These are phyloP conservation scores for Loriculus beryllinus DNA, from an alignment of 2,797 vertebrate species.

Conservation along the genomic window DNA sequence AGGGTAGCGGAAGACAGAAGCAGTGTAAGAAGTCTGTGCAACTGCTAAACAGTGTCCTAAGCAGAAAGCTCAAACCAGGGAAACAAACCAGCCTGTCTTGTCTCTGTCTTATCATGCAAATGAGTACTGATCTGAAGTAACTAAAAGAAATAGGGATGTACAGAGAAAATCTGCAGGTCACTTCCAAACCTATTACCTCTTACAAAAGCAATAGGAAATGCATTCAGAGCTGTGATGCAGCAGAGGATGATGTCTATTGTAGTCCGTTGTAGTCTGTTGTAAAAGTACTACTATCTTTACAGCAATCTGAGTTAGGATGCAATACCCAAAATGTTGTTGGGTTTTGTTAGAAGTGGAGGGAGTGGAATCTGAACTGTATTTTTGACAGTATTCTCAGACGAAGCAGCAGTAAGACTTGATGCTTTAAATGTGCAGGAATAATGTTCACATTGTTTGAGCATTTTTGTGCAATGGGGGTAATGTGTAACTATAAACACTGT, in stretches of 20 bases:
- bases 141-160: not conserved
- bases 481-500: not conserved
- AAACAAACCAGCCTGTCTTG: not conserved
- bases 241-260: not conserved
- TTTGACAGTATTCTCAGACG: not conserved
- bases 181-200: not conserved
- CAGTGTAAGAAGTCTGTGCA: not conserved
- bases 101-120: not conserved
- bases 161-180: not conserved
- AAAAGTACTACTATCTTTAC: not conserved
- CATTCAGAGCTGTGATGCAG: not conserved
- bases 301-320: not conserved
- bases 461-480: not conserved
- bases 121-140: not conserved
- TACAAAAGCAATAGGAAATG: not conserved
- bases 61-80: not conserved
- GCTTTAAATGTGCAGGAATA: not conserved
- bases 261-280: not conserved
- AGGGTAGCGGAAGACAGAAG: not conserved
- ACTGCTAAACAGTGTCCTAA: accelerated
- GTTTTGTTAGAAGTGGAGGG: not conserved
- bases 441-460: not conserved
- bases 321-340: not conserved
- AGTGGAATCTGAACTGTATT: not conserved
- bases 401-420: not conserved